Percentiles rank a stretch among this genome's conserved stretches.
Evolutionary conservation across 2,888 invertebrate species (phyloP).

Genomic region (Diarsia rubi): DNA sequence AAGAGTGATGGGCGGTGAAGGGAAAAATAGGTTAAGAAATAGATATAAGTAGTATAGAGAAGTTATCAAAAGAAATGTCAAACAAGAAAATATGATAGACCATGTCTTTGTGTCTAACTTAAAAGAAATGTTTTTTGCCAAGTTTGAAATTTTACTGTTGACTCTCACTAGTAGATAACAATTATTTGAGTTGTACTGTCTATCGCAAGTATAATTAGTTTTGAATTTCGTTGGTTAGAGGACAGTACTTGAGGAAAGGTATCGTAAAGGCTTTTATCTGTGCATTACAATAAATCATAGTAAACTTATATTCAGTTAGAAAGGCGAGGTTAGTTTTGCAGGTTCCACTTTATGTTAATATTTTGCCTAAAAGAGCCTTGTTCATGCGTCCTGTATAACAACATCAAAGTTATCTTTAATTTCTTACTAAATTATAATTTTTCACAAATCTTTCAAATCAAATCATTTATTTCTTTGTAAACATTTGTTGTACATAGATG

Average conservation of each 20-base stretch:
- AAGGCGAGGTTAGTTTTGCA: background rate
- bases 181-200: background rate
- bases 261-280: too few relatives aligned
- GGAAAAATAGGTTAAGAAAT: constrained; percentile 1
- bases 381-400: background rate
- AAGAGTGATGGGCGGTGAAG: constrained; percentile 31
- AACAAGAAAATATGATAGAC: background rate
- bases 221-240: background rate
- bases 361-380: background rate
- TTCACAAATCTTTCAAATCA: background rate
- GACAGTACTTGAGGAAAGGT: background rate
- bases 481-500: too few relatives aligned
- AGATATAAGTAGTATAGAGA: background rate
- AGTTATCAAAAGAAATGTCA: background rate
- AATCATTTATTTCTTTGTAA: too few relatives aligned
- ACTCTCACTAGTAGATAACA: background rate
- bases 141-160: background rate
- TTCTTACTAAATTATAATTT: background rate
- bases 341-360: too few relatives aligned
- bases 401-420: background rate
- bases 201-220: background rate
- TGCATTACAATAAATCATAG: background rate
- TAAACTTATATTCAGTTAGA: background rate
- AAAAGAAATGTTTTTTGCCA: background rate
- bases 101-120: background rate